Conservation (phyloP, 2,888 invertebrate genomes). For the Cerastis rubricosa region DNA sequence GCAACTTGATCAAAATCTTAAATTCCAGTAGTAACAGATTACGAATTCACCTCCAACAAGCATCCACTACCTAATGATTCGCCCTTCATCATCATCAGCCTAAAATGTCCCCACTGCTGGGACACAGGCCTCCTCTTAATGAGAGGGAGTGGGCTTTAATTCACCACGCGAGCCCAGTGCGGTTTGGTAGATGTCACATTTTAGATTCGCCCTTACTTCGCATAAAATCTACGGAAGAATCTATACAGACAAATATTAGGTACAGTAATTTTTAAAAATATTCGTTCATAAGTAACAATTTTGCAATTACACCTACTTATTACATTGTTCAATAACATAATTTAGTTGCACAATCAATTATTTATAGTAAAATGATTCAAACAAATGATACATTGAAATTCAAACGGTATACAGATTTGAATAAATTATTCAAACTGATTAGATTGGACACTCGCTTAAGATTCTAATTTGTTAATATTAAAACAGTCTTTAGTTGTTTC, state of each 20-base stretch:
- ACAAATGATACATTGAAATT: constrained; percentile 48
- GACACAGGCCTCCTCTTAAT: too few species aligned
- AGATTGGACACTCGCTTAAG: constrained; percentile 38
- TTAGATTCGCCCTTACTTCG: not conserved
- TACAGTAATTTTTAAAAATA: constrained; percentile 24
- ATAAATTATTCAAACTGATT: constrained; percentile 56
- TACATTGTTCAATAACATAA: constrained; percentile 34
- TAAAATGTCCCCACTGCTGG: too few species aligned
- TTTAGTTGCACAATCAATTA: constrained; percentile 29
- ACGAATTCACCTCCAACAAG: too few species aligned
- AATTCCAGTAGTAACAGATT: too few species aligned
- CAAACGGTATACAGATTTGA: constrained; percentile 50
- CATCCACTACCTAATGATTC: too few species aligned
- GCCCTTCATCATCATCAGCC: too few species aligned
- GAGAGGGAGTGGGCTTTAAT: too few species aligned
- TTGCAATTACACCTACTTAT: constrained; percentile 28
- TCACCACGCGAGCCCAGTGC: too few species aligned
- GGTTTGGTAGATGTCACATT: too few species aligned
- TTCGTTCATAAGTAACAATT: constrained; percentile 6
- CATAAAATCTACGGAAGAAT: constrained; percentile 31
- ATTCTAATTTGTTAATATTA: constrained; percentile 59
- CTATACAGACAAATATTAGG: constrained; percentile 26
- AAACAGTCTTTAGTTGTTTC: constrained; percentile 31
- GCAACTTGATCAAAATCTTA: too few species aligned
- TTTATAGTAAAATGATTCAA: constrained; percentile 28